These are phyloP conservation scores for Nothocercus nigrocapillus DNA, from an alignment of 2,113 vertebrate genomes.

Conservation along the genomic window DNA sequence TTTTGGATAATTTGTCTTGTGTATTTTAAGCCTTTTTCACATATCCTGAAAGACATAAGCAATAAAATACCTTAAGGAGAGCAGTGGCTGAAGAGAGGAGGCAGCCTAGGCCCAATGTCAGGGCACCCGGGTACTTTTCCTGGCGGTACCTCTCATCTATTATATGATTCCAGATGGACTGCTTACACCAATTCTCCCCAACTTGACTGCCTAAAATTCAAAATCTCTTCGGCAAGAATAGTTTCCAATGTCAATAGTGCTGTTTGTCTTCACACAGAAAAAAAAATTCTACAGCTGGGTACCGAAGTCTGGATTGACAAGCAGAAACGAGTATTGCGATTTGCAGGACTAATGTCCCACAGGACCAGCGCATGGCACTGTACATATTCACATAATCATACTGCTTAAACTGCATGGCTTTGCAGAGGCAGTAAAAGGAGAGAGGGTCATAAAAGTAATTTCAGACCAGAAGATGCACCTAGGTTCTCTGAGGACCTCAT, in stretches of 20 bases:
- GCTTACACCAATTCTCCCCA: conserved; percentile 13
- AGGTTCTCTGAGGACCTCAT: rapidly evolving
- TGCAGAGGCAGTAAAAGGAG: not conserved
- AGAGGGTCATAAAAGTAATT: not conserved
- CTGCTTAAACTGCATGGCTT: not conserved
- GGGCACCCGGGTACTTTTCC: conserved; percentile 30
- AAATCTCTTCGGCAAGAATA: not conserved
- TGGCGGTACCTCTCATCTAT: conserved; percentile 10
- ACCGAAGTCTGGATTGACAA: not conserved
- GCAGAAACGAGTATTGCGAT: not conserved
- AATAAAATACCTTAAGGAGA: conserved; percentile 50
- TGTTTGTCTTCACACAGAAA: conserved; percentile 28
- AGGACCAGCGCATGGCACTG: not conserved
- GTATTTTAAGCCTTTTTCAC: conserved; percentile 61
- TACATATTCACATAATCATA: not conserved
- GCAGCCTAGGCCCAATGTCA: not conserved
- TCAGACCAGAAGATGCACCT: not conserved
- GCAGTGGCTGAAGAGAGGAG: conserved; percentile 32
- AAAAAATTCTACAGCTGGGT: not conserved
- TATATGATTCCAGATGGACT: conserved; percentile 5
- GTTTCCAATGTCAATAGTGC: not conserved
- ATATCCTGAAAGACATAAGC: conserved; percentile 62
- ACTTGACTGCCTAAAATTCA: conserved; percentile 6
- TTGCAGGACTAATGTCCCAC: not conserved
- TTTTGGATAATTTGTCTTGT: conserved; percentile 59